A percentile compares a stretch with the other conserved stretches of the same genome.
Evolutionary conservation across 2,113 vertebrate species (phyloP).

Genomic region (Anarhynchus alexandrinus): DNA sequence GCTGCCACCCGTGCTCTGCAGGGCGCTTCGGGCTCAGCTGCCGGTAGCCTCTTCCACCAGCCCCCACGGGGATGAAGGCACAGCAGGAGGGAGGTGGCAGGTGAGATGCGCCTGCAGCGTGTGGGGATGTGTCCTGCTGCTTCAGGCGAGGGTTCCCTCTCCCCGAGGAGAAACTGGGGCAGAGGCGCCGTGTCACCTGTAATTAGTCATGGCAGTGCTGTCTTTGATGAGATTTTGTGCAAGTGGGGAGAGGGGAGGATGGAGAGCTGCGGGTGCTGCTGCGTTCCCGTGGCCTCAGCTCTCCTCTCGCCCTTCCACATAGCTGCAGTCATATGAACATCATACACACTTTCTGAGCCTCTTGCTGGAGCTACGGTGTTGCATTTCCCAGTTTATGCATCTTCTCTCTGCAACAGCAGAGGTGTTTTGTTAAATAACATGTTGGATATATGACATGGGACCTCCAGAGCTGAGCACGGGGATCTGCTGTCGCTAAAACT

Average conservation of each 20-base stretch:
- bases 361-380: not conserved
- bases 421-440: not conserved
- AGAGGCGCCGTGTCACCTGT: not conserved
- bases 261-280: not conserved
- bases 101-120: fast-evolving
- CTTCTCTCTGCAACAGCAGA: not conserved
- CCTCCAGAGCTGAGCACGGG: not conserved
- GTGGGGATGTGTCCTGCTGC: not conserved
- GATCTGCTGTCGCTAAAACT: not conserved
- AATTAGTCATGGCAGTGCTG: not conserved
- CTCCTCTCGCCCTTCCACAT: not conserved
- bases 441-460: not conserved
- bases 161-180: not conserved
- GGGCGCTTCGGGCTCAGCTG: not conserved
- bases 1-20: no score
- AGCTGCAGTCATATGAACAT: not conserved
- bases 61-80: not conserved
- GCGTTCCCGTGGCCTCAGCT: not conserved
- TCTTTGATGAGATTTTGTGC: not conserved
- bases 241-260: not conserved
- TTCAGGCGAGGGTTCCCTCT: not conserved
- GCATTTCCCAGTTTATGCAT: not conserved
- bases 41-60: not conserved
- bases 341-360: not conserved
- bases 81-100: not conserved